A percentile compares a stretch with the other conserved stretches of the same genome.
phyloP scores from a whole-genome alignment of 1,140 invertebrate genomes.

The Gryllus bimaculatus region DNA sequence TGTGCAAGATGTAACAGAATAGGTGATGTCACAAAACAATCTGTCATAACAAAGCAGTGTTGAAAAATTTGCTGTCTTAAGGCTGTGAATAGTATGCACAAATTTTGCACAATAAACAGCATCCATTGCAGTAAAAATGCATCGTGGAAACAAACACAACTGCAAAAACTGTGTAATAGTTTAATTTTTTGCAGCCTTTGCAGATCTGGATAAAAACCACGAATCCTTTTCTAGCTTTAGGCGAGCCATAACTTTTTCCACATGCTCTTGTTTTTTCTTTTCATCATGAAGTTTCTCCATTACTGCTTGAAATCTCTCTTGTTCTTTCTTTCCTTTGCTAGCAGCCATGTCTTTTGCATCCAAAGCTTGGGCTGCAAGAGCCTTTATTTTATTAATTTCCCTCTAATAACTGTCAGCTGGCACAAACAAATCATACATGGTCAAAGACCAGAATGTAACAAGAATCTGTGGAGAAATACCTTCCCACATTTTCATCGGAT shows the following conservation, averaged over 20 bases:
- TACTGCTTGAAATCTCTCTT: conserved; percentile 72
- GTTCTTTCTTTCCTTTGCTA: conserved; percentile 90
- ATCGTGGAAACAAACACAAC: conserved; percentile 90
- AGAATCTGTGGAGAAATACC: conserved; percentile 93
- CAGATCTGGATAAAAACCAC: conserved; percentile 83
- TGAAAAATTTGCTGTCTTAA: conserved; percentile 95
- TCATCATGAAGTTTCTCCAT: conserved; percentile 93
- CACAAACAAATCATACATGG: conserved; percentile 91
- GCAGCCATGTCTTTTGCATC: conserved; percentile 68
- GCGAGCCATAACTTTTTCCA: conserved; percentile 69
- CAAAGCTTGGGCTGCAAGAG: conserved; percentile 49
- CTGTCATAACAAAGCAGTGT: conserved; percentile 95
- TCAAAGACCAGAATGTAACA: conserved; percentile 96
- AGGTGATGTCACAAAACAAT: conserved; percentile 97
- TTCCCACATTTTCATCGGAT: conserved; percentile 84
- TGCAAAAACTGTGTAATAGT: conserved; percentile 94
- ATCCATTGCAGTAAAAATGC: conserved; percentile 89
- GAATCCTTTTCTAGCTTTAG: conserved; percentile 71
- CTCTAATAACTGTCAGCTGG: conserved; percentile 83
- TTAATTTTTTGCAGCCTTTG: conserved; percentile 87
- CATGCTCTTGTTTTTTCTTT: conserved; percentile 83
- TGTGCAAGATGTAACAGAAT: conserved; percentile 92
- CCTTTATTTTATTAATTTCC: conserved; percentile 72
- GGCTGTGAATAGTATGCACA: conserved; percentile 85
- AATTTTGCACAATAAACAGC: conserved; percentile 97